A percentile compares a stretch with the other conserved stretches of the same genome.
Evolutionary conservation across 2,113 vertebrate species (phyloP).

Genomic region (Loxodonta africana): DNA sequence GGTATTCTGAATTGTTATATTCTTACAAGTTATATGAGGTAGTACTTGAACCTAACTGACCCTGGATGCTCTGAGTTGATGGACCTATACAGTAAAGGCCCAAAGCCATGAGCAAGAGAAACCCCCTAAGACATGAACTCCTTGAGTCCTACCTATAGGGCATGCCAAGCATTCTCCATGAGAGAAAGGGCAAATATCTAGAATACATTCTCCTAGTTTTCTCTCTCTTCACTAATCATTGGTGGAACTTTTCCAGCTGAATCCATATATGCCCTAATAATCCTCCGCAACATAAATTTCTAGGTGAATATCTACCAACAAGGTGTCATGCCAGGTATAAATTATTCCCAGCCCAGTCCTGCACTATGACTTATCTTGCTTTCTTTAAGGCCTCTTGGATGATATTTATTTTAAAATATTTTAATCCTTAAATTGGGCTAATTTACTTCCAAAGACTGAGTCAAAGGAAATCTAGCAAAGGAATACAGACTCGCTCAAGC

Average conservation of each 20-base stretch:
- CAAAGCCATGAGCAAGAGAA: neutral
- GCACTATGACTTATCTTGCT: neutral
- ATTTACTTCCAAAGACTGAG: conserved; percentile 42
- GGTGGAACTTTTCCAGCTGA: neutral
- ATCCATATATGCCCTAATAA: neutral
- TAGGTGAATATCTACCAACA: neutral
- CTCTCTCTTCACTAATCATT: neutral
- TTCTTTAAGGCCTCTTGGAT: neutral
- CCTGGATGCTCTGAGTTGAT: neutral
- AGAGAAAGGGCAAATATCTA: neutral
- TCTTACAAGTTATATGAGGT: neutral
- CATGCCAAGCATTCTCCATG: neutral
- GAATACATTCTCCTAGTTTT: neutral
- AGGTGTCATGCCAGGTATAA: neutral
- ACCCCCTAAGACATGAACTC: neutral
- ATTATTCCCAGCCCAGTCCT: neutral
- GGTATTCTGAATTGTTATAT: conserved; percentile 43
- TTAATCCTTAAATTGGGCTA: conserved; percentile 24
- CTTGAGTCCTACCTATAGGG: neutral
- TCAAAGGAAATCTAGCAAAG: conserved; percentile 41
- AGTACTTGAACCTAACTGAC: conserved; percentile 1
- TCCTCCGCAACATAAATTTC: neutral
- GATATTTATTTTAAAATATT: conserved; percentile 18
- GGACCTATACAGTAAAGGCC: neutral
- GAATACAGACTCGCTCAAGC: neutral